Conservation (phyloP, 2,888 invertebrate species). For the Gymnocheta viridis region DNA sequence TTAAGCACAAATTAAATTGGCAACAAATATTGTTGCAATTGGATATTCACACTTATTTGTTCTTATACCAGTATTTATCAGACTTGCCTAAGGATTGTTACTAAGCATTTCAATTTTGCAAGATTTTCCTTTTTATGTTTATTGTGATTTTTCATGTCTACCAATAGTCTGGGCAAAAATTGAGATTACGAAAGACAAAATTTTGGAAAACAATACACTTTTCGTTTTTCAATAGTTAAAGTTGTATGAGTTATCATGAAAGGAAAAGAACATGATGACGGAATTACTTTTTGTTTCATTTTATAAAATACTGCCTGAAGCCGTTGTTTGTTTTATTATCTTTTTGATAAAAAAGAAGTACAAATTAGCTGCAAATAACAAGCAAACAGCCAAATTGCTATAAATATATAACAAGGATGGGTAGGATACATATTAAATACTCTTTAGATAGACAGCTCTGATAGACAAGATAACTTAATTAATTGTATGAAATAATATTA, state of each 20-base stretch:
- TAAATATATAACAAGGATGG: background rate
- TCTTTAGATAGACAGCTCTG: conserved; percentile 78
- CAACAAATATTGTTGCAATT: background rate
- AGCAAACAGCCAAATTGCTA: conserved; percentile 2
- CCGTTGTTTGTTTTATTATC: conserved; percentile 16
- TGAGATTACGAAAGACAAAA: conserved; percentile 34
- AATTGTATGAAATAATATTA: conserved; percentile 76
- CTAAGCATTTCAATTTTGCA: background rate
- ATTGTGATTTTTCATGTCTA: conserved; percentile 50
- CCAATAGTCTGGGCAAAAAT: conserved; percentile 45
- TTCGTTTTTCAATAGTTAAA: conserved; percentile 39
- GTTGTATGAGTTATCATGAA: background rate
- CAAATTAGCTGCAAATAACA: conserved; percentile 55
- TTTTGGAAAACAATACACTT: conserved; percentile 42
- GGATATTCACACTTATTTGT: background rate
- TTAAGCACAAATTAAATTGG: conserved; percentile 13
- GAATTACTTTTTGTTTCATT: conserved; percentile 14
- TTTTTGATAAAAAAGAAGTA: conserved; percentile 36
- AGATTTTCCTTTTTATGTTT: background rate
- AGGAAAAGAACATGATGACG: conserved; percentile 22
- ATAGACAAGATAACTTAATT: conserved; percentile 77
- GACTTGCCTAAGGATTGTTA: conserved; percentile 2
- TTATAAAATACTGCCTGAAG: conserved; percentile 4
- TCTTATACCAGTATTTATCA: background rate
- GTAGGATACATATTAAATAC: background rate